Base-by-base conservation (phyloP, 2,797 vertebrate species). In the Phalloptychus januarius region DNA sequence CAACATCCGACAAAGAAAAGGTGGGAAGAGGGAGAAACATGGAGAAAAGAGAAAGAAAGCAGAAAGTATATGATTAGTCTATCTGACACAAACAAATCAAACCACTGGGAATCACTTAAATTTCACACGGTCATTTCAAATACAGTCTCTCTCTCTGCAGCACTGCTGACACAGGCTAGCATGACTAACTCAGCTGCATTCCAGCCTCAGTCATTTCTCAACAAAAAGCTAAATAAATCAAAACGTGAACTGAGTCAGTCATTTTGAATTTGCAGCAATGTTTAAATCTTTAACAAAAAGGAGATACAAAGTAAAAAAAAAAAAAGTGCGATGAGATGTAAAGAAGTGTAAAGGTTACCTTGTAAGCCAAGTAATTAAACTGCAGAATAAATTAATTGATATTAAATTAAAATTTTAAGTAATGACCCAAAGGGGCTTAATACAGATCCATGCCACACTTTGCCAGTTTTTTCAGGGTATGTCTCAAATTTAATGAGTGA, bases 1-100 rank as follows among this genome's bases (percentile, higher is more conserved):
- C 63, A 84, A 84, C 71, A 79, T 87, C 38, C 75, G 54, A 83
- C 83, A 80, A 73, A 92, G 76, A 92, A 84, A 82, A 90, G 75
- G 80, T 58, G 45, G 84, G 80, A 71, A 46, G 70, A 84, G 45
- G 79, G 75, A 79, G 72, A 86, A 25, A 76, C 1, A 75, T 67
- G 87, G 67, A 85, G 54, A 85, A 85, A 31, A 86, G 40, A 89
- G 69, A 86, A 65, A 83, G 75, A 89, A 73, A 85, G 83, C 80
- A 81, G 79, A 45, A 82, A 83, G 74, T 54, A 77, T 74, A 76
- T 80, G 63, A 94, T 93, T 91, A 95, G 93, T 94, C 23, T 84
- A 93, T 92, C 83, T 90, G 88, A 90, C 82, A 92, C 85, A 85
- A 86, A 93, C 86, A 78, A 80, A 82, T 83, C 77, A 86, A 46